Evolutionary conservation across 23 tunicate species (phyloP), one percentile per base, ranked within the genome.

Genomic region (Ascidia mentula): DNA sequence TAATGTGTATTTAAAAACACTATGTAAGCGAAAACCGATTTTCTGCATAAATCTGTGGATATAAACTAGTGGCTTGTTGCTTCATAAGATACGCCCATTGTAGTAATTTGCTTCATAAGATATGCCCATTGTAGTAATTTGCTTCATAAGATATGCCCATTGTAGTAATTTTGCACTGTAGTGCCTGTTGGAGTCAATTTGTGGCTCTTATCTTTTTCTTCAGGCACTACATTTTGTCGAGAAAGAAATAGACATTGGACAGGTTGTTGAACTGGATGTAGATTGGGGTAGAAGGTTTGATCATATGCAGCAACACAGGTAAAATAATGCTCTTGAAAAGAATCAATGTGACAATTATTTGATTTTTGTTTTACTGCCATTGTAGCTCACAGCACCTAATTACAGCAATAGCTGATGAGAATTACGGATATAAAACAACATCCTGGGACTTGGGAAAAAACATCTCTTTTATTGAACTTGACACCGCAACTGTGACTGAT

Each of bases 251-350:
- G 85, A 60, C 2, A 79, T 78, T 22, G 99, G 91, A 18, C 60
- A 75, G 0, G 37, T 22, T 38, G 95, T 75, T 3, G 32, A 80
- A 0, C 3, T 95, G 36, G 36, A 40, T n/a, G 85, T 95, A 34
- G 95, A 95, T 45, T 95, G 99, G 99, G 53, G 37, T 7, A 46
- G 90, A 34, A 65, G 99, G 36, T 95, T 95, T 74, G 99, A 95
- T 72, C 95, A 95, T 42, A 95, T 95, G 99, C 95, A 89, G 46
- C 99, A 95, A 73, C 99, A 95, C 60, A 87, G 90, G 90, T 86
- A 31, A 9, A 6, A 32, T 22, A 9, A 5, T 53, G 24, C 24
- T 42, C 15, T 42, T n/a, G n/a, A n/a, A n/a, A n/a, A n/a, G 53
- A 9, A 42, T 15, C 53, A 42, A 9, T 42, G 12, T 42, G 15